Evolutionary conservation across 2,797 vertebrate genomes (phyloP).

Genomic region (Odontamblyopus rebecca): DNA sequence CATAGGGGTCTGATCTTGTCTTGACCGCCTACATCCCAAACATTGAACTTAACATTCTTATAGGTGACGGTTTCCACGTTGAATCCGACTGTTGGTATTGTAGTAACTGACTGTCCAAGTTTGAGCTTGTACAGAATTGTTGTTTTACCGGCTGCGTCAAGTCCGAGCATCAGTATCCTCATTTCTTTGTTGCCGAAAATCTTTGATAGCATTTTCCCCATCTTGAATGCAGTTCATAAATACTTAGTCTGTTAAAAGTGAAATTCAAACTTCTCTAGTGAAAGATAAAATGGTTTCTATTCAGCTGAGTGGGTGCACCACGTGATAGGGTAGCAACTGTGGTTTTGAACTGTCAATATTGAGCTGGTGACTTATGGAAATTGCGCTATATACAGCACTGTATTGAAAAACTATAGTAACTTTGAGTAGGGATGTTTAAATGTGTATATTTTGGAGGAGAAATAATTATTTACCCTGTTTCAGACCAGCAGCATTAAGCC

Average conservation of each 20-base stretch:
- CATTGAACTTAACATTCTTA: constrained; percentile 99
- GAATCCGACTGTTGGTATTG: constrained; percentile 97
- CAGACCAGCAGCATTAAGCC: not conserved
- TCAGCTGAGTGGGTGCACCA: constrained; percentile 37
- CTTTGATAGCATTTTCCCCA: constrained; percentile 98
- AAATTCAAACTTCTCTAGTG: constrained; percentile 27
- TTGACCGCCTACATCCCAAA: constrained; percentile 98
- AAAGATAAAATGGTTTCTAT: constrained; percentile 21
- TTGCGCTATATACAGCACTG: not conserved
- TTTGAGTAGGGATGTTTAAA: not conserved
- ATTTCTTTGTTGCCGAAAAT: constrained; percentile 99
- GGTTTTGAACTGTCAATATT: constrained; percentile 49
- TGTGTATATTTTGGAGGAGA: not conserved
- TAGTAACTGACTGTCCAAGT: constrained; percentile 98
- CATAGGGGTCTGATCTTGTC: constrained; percentile 97
- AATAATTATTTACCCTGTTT: not conserved
- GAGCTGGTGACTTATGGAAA: constrained; percentile 36
- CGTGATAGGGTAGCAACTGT: constrained; percentile 48
- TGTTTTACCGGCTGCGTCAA: constrained; percentile 97
- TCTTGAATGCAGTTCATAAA: constrained; percentile 82
- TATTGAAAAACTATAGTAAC: not conserved
- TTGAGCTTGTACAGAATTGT: constrained; percentile 98
- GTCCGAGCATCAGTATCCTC: constrained; percentile 98
- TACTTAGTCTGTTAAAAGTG: constrained; percentile 42
- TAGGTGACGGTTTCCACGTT: constrained; percentile 98